phyloP scores from a whole-genome alignment of 1,140 invertebrate species.

The Brachionus angularis region DNA sequence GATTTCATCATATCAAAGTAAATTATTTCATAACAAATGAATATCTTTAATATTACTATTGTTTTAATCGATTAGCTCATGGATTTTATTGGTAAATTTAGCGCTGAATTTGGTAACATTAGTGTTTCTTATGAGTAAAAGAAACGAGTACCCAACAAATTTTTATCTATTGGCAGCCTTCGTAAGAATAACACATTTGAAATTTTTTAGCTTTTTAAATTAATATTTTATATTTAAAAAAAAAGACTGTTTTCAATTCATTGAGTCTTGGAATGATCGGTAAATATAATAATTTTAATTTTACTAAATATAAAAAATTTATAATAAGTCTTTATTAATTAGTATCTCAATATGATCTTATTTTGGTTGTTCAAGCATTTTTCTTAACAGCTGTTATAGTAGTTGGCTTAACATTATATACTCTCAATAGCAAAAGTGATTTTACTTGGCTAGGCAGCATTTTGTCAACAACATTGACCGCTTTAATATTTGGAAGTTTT shows the following conservation, averaged over 20 bases:
- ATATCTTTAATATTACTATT: neutral
- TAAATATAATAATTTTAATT: neutral
- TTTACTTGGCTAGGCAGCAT: constrained; percentile 71
- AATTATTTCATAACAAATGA: too few species aligned
- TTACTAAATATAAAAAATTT: neutral
- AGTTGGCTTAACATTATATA: constrained; percentile 68
- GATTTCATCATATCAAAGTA: constrained; percentile 67
- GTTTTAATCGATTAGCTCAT: constrained; percentile 48
- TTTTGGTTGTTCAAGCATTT: constrained; percentile 71
- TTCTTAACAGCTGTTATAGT: constrained; percentile 69
- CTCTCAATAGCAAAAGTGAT: constrained; percentile 74
- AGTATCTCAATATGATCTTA: constrained; percentile 69
- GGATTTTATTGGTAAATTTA: constrained; percentile 55
- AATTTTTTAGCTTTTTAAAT: constrained; percentile 45
- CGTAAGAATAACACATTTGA: constrained; percentile 47
- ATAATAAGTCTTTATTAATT: constrained; percentile 46
- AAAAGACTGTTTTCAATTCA: neutral
- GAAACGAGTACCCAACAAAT: constrained; percentile 58
- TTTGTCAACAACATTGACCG: constrained; percentile 68
- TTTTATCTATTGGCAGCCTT: constrained; percentile 58
- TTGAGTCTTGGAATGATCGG: neutral
- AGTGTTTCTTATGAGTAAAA: constrained; percentile 56
- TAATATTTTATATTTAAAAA: neutral
- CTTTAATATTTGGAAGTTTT: constrained; percentile 68
- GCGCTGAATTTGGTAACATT: constrained; percentile 56